phyloP scores from a whole-genome alignment of 2,113 vertebrate species.

The Nymphicus hollandicus region DNA sequence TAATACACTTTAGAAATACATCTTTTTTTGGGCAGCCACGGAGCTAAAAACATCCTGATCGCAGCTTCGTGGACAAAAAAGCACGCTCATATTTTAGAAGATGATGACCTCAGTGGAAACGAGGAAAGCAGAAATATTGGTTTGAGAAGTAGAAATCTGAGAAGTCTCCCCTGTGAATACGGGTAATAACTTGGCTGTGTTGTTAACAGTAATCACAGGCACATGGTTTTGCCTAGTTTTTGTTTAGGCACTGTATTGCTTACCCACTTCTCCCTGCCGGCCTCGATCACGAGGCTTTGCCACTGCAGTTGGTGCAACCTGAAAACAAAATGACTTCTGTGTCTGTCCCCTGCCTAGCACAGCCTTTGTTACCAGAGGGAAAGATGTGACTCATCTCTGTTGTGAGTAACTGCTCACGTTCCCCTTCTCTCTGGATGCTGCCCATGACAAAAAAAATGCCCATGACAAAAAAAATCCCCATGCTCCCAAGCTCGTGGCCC shows the following conservation, averaged over 20 bases:
- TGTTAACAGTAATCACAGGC: neutral
- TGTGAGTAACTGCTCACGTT: neutral
- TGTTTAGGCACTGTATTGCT: fast-evolving
- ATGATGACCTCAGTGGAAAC: neutral
- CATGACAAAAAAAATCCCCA: neutral
- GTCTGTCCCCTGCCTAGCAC: neutral
- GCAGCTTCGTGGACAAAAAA: fast-evolving
- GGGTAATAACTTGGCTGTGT: neutral
- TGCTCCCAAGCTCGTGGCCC: fast-evolving
- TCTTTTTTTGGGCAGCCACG: neutral
- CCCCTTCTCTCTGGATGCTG: neutral
- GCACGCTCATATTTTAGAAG: neutral
- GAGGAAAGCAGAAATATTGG: neutral
- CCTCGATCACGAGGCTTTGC: fast-evolving
- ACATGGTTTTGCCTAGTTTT: neutral
- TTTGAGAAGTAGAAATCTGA: neutral
- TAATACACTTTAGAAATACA: neutral
- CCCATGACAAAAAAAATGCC: neutral
- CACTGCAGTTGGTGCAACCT: fast-evolving
- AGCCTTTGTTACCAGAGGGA: fast-evolving
- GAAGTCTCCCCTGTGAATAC: neutral
- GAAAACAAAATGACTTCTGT: neutral
- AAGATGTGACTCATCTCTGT: neutral
- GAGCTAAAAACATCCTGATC: neutral
- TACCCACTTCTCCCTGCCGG: fast-evolving